A percentile compares a stretch with the other conserved stretches of the same genome.
Evolutionary conservation across 2,888 invertebrate genomes (phyloP).

Genomic region (Pyrocoelia pectoralis): DNA sequence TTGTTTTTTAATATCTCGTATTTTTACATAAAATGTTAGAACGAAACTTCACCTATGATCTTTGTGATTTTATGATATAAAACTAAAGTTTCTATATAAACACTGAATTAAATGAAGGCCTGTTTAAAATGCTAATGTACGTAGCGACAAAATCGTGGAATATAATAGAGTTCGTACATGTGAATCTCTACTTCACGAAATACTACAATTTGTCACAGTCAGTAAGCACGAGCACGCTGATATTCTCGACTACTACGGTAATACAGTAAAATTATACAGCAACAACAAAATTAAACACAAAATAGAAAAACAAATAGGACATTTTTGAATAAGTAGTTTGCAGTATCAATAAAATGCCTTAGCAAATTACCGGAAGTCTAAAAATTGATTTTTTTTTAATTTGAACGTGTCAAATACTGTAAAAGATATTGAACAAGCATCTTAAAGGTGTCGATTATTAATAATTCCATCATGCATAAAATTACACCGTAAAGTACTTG

Average conservation of each 20-base stretch:
- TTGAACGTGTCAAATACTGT: no score
- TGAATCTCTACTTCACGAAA: neutral
- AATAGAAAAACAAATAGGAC: no score
- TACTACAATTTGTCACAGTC: slow-evolving; percentile 11
- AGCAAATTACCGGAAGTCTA: no score
- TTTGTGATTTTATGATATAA: neutral
- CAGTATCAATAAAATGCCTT: no score
- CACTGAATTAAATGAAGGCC: slow-evolving; percentile 6
- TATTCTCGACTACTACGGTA: slow-evolving; percentile 1
- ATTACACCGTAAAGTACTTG: slow-evolving; percentile 4
- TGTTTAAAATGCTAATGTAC: slow-evolving; percentile 5
- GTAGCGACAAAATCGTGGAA: neutral
- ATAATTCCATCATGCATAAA: slow-evolving; percentile 8
- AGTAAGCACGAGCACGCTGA: slow-evolving; percentile 7
- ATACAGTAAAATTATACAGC: neutral
- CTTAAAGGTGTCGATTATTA: slow-evolving; percentile 8
- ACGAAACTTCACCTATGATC: neutral
- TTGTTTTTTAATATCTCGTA: no score
- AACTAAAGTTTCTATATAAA: neutral
- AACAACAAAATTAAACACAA: neutral
- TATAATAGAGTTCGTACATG: slow-evolving; percentile 6
- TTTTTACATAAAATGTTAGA: neutral
- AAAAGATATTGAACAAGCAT: neutral
- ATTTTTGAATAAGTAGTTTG: no score
- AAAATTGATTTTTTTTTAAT: no score